Conservation (phyloP, 2,113 vertebrate genomes). For the Anolis sagrei region DNA sequence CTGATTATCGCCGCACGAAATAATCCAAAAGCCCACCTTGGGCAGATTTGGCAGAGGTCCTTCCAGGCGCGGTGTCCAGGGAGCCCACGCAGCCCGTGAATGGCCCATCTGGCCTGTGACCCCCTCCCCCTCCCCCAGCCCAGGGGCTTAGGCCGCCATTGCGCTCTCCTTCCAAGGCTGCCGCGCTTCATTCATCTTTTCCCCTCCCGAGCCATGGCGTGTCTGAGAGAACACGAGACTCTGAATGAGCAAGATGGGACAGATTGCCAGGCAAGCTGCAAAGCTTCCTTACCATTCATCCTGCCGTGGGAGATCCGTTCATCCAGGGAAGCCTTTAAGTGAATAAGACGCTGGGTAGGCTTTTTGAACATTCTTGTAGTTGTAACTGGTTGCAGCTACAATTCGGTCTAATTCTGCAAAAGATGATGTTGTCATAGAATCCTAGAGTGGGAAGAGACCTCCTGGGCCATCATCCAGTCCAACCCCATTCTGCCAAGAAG, state of each 20-base stretch:
- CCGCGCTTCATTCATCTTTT: constrained; percentile 38
- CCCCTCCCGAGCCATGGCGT: background rate
- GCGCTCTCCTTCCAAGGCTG: background rate
- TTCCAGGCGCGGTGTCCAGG: background rate
- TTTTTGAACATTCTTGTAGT: background rate
- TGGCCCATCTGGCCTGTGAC: background rate
- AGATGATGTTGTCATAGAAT: no score
- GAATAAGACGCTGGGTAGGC: background rate
- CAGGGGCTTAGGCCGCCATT: background rate
- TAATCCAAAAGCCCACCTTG: background rate
- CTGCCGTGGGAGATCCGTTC: background rate
- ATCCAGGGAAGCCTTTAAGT: background rate
- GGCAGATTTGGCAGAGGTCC: background rate
- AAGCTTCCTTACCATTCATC: constrained; percentile 1
- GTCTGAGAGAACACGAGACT: background rate
- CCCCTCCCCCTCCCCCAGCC: background rate
- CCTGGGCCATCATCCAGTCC: no score
- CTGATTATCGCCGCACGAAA: constrained; percentile 17
- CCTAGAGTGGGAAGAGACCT: no score
- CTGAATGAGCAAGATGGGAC: constrained; percentile 10
- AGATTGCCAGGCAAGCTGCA: constrained; percentile 9
- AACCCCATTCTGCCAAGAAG: no score
- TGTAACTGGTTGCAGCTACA: background rate
- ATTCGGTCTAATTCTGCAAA: background rate
- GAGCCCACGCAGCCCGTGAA: background rate